phyloP scores from a whole-genome alignment of 2,888 invertebrate species.

The Neelides folsomi region DNA sequence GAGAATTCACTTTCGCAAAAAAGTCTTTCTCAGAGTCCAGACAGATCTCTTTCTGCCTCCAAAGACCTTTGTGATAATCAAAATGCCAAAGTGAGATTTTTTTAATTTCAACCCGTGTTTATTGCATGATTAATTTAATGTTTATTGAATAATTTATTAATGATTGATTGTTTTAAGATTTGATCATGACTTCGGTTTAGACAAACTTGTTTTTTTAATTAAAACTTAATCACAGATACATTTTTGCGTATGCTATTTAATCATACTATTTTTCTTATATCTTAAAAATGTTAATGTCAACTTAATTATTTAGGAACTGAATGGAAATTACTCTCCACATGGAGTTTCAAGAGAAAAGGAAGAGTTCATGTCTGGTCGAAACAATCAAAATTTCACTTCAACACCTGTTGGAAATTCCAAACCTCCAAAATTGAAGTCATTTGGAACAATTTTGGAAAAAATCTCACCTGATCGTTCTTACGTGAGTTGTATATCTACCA shows the following conservation, averaged over 20 bases:
- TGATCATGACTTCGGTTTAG: too few relatives aligned
- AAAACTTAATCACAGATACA: too few relatives aligned
- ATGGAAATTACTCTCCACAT: slow-evolving; percentile 39
- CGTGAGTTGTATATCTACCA: not conserved
- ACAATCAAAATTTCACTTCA: slow-evolving; percentile 22
- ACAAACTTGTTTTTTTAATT: too few relatives aligned
- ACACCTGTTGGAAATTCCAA: slow-evolving; percentile 19
- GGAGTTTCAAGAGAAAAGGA: slow-evolving; percentile 34
- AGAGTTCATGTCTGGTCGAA: slow-evolving; percentile 7
- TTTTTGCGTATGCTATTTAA: too few relatives aligned
- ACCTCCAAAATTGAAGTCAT: slow-evolving; percentile 46
- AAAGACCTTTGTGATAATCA: slow-evolving; percentile 31
- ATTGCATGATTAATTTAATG: too few relatives aligned
- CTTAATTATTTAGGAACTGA: slow-evolving; percentile 39
- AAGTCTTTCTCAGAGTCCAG: slow-evolving; percentile 26
- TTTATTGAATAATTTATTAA: too few relatives aligned
- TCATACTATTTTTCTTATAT: too few relatives aligned
- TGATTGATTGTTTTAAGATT: too few relatives aligned
- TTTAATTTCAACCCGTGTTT: too few relatives aligned
- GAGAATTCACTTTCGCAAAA: slow-evolving; percentile 19
- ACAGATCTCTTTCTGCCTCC: slow-evolving; percentile 16
- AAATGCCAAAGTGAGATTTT: slow-evolving; percentile 10
- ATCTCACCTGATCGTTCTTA: slow-evolving; percentile 41
- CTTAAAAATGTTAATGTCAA: too few relatives aligned
- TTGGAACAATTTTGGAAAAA: slow-evolving; percentile 42